Base-by-base conservation (phyloP, 1,140 invertebrate species). In the Helicorthomorpha holstii region DNA sequence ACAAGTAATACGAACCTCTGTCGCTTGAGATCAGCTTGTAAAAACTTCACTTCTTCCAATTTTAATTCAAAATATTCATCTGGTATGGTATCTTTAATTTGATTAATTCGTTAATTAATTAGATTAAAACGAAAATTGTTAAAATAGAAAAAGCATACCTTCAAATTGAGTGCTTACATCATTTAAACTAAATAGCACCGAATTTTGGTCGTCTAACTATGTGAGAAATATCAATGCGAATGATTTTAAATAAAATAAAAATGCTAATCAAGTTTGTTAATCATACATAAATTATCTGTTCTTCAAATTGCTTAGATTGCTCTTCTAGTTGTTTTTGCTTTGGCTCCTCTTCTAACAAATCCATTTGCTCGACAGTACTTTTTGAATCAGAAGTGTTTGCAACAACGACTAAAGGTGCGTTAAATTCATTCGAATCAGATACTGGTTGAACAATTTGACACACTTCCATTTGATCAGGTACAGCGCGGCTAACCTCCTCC, bases 11-110 rank as follows among this genome's bases (percentile, higher is more conserved):
- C 45, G 47, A 25, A 72, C 70, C 64, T 51, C 48, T 71, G 70
- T 62, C 74, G 74, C 63, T 78, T 78, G 22, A 83, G 69, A 60
- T 87, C 81, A 43, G 74, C 68, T 26, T 85, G 69, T 16, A 90
- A 69, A 62, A 71, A 73, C 59, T 75, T 76, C 0, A 86, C 74
- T 70, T 91, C 86, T 51, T 80, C 73, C 22, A 84, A 70, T 22
- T 83, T 85, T 19, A 88, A 61, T 54, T 87, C 82, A 68, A 82
- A 92, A 62, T 90, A 90, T 56, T 81, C 81, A 66, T 90, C 85
- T 16, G 83, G 78, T 27, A 83, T 62, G n/a, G n/a, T n/a, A 52
- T 85, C 81, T 63, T 64, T 47, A 42, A 62, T 56, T 38, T 43
- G 55, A 51, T 46, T 49, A 43, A 42, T 38, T 21, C 27, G 14